phyloP scores from a whole-genome alignment of 2,113 vertebrate genomes.

The Prietella phreatophila region DNA sequence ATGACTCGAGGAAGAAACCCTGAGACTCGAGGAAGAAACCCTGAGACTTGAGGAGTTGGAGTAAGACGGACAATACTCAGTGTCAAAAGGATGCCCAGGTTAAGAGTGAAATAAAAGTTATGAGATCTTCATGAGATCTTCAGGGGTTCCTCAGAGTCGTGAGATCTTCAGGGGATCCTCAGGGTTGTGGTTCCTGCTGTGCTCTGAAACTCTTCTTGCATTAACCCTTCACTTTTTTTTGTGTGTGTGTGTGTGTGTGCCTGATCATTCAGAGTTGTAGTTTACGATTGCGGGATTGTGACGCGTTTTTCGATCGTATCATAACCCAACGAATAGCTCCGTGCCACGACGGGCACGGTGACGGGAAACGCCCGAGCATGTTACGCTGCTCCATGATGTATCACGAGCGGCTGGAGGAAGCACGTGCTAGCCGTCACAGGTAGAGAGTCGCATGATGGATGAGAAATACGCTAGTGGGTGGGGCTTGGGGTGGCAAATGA shows the following conservation, averaged over 20 bases:
- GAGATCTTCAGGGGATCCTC: conserved; percentile 11
- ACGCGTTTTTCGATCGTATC: too few species aligned
- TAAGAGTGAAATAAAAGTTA: not conserved
- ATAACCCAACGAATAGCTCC: too few species aligned
- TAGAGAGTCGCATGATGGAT: not conserved
- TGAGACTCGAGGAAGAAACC: not conserved
- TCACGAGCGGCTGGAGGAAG: not conserved
- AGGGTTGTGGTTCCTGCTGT: conserved; percentile 1
- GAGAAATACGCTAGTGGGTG: not conserved
- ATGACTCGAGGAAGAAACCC: not conserved
- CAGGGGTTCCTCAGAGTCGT: not conserved
- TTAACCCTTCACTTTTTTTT: not conserved
- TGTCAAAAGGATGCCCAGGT: not conserved
- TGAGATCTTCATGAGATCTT: too few species aligned
- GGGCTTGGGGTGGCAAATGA: not conserved
- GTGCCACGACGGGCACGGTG: too few species aligned
- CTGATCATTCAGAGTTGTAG: not conserved
- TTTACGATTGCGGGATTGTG: not conserved
- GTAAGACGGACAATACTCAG: not conserved
- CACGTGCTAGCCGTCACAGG: not conserved
- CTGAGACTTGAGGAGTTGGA: not conserved
- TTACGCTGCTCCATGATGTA: not conserved
- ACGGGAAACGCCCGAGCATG: too few species aligned
- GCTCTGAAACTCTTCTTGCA: not conserved
- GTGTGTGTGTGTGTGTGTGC: not conserved